Base-by-base conservation (phyloP, 1,140 invertebrate genomes). In the Drosophila sproati region DNA sequence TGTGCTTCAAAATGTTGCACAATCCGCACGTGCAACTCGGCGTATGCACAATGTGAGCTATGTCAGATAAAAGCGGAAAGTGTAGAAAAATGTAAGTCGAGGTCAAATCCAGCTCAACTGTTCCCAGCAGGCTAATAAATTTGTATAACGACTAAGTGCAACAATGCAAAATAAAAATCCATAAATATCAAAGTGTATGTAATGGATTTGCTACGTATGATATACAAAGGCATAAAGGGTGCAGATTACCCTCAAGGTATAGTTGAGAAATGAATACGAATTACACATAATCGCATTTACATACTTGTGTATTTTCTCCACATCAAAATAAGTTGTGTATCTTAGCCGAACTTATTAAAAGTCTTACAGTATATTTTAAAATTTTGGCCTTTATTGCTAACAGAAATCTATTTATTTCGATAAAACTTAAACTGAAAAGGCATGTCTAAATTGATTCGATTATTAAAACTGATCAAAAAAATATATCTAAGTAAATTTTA, bases 1-100 rank as follows among this genome's bases (percentile, higher is more conserved):
- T 12, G n/a, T 75, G 35, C 63, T 28, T n/a, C 28, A 64, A 41
- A 57, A 20, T 10, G 79, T 80, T 88, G 75, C 78, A 82, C 75
- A 78, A 61, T 62, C 71, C 78, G 78, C 82, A 87, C 82, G 83
- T 88, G 80, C 83, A 82, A 74, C 70, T 41, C 66, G 83, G 64
- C 81, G 81, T 83, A 80, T 83, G 72, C 75, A 69, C 64, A 82
- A 86, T 73, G 78, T 69, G 57, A 28, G 35, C n/a, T 28, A 8
- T 2, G 31, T 32, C 48, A 51, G 20, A 29, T 37, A 31, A 48
- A 10, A 41, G 39, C 8, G 32, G 34, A 8, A 35, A 55, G 54
- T 34, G 41, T 29, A 20, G 39, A 31, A 34, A 66, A 32, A 43
- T 51, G 56, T 32, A 48, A 34, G 50, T 73, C 50, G 52, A 55